Evolutionary conservation across 2,797 vertebrate genomes (phyloP), one percentile per base, ranked within the genome.

Genomic region (Gobionotothen gibberifrons): DNA sequence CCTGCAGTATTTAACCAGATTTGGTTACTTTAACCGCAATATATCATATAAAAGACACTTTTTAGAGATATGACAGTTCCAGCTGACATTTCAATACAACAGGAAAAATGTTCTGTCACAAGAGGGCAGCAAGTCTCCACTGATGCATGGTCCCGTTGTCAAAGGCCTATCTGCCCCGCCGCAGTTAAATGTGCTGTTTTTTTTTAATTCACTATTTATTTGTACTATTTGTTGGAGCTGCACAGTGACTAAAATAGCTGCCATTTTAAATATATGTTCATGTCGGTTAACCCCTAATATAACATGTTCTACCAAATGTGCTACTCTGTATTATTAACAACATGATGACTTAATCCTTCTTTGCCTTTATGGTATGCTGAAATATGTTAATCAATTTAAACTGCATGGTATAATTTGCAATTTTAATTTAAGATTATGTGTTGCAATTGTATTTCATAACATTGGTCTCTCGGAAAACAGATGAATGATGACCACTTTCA

Each of bases 91-190:
- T 56, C 39, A 42, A 44, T 4, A 43, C 16, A 53, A 16, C 3
- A 64, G 42, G 2, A 36, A 44, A 46, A 65, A 3, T 73, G 8
- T 57, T 58, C 54, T 65, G 79, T 71, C 94, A 93, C 92, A 83
- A 80, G 91, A 85, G 86, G 94, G 90, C 92, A 91, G 89, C 89
- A 90, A 44, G 2, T 48, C 67, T 86, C 67, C 74, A 74, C 72
- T 77, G 62, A 52, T 59, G 21, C 15, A 42, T 3, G 6, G 26
- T 14, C 17, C 14, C 43, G 16, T n/a, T 29, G 10, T 9, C 21
- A 52, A 44, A 40, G 32, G 9, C 48, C 32, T 44, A 61, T 51
- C 40, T 57, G 43, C 22, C 22, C 5, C 8, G 21, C 5, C 8
- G 21, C 21, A 53, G 9, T 1, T 13, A 3, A 51, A 39, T 42